Conservation (phyloP, 2,888 invertebrate species). For the Leptodirus hochenwartii region DNA sequence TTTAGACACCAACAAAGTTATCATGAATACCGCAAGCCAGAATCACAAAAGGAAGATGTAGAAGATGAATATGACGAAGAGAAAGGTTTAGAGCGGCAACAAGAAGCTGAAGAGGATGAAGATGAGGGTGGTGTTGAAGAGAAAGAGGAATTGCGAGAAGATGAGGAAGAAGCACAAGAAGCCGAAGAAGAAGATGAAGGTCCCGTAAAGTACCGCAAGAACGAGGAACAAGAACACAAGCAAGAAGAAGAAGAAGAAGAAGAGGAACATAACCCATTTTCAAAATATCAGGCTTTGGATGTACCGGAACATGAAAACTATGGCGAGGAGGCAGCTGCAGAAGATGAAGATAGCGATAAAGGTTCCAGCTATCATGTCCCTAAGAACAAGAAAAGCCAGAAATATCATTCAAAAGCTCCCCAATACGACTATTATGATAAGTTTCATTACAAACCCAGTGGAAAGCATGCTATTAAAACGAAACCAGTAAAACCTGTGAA, state of each 20-base stretch:
- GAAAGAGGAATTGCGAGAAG: conserved; percentile 11
- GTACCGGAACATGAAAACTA: conserved; percentile 9
- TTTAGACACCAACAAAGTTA: conserved; percentile 1
- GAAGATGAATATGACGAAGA: conserved; percentile 9
- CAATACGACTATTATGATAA: too few relatives aligned
- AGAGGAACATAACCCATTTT: conserved; percentile 10
- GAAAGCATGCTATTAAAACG: too few relatives aligned
- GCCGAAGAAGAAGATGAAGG: conserved; percentile 10
- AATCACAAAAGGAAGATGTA: conserved; percentile 10
- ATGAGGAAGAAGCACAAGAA: conserved; percentile 11
- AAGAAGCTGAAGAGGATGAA: conserved; percentile 11
- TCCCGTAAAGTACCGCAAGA: conserved; percentile 8
- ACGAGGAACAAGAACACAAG: conserved; percentile 1
- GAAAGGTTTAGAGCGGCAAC: conserved; percentile 8
- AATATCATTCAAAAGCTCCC: too few relatives aligned
- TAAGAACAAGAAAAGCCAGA: too few relatives aligned
- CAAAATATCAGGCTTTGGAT: conserved; percentile 9
- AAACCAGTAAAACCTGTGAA: too few relatives aligned
- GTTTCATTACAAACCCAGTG: too few relatives aligned
- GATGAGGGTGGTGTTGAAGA: conserved; percentile 11
- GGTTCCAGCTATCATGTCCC: too few relatives aligned
- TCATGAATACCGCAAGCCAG: too few relatives aligned
- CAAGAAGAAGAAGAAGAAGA: conserved; percentile 10
- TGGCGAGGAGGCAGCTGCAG: conserved; percentile 12
- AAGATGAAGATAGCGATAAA: conserved; percentile 9